Evolutionary conservation across 2,113 vertebrate genomes (phyloP).

Genomic region (Catagonus wagneri): DNA sequence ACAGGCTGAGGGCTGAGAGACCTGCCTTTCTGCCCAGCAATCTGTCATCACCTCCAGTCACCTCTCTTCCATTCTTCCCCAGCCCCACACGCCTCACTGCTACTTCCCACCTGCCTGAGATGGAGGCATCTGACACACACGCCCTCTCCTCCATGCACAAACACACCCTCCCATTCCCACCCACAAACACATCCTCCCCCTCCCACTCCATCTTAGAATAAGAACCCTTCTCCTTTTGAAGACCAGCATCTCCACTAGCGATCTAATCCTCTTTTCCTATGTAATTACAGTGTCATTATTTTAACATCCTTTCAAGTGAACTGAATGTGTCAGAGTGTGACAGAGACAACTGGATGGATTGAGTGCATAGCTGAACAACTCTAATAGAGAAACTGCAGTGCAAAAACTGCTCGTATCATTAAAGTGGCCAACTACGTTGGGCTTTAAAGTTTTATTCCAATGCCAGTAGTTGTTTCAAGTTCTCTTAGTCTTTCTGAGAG

Average conservation of each 20-base stretch:
- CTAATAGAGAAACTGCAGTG: background rate
- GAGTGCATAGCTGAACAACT: background rate
- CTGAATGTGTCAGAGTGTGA: background rate
- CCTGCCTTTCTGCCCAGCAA: background rate
- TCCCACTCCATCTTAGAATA: no score
- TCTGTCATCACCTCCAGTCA: background rate
- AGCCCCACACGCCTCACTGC: background rate
- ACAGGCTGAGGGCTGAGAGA: background rate
- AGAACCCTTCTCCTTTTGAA: background rate
- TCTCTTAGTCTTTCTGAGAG: conserved; percentile 2
- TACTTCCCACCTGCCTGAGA: background rate
- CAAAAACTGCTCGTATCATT: background rate
- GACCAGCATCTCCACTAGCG: background rate
- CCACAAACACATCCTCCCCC: background rate
- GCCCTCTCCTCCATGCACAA: background rate
- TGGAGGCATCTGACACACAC: background rate
- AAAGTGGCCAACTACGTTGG: background rate
- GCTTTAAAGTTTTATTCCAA: conserved; percentile 25
- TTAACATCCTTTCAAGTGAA: conserved; percentile 38
- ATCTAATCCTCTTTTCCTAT: background rate
- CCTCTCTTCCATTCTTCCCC: background rate
- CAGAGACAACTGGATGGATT: background rate
- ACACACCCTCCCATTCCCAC: background rate
- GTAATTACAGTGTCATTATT: background rate
- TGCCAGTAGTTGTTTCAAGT: conserved; percentile 21